phyloP scores from a whole-genome alignment of 2,797 vertebrate species.

The Acanthurus leucopareius region DNA sequence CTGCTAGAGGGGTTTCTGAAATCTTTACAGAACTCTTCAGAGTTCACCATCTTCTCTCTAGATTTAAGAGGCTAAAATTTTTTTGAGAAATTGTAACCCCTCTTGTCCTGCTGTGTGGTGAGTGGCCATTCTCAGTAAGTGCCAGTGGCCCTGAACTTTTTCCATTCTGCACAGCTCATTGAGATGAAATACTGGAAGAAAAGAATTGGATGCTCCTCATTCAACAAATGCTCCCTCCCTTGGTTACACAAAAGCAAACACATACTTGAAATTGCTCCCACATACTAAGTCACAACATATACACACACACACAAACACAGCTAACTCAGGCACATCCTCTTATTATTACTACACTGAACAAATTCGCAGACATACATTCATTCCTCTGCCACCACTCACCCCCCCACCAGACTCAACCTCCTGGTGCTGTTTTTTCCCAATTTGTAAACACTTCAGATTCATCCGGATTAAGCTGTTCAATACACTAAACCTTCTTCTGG shows the following conservation, averaged over 20 bases:
- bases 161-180: slow-evolving; percentile 16
- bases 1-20: not conserved
- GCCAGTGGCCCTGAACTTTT: slow-evolving; percentile 39
- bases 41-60: slow-evolving; percentile 3
- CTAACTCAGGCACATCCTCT: slow-evolving; percentile 22
- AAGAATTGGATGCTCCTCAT: slow-evolving; percentile 39
- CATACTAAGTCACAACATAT: slow-evolving; percentile 9
- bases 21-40: slow-evolving; percentile 14
- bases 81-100: slow-evolving; percentile 34
- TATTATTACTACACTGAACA: not conserved
- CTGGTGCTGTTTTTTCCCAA: slow-evolving; percentile 40
- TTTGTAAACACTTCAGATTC: slow-evolving; percentile 60
- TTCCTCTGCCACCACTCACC: slow-evolving; percentile 4
- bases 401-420: slow-evolving; percentile 10
- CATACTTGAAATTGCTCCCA: slow-evolving; percentile 29
- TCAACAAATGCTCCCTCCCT: slow-evolving; percentile 38
- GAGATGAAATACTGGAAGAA: slow-evolving; percentile 28
- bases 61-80: slow-evolving; percentile 21
- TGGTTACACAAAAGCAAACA: slow-evolving; percentile 25
- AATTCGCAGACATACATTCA: slow-evolving; percentile 17
- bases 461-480: slow-evolving; percentile 62
- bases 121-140: slow-evolving; percentile 42
- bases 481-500: slow-evolving; percentile 35
- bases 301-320: slow-evolving; percentile 1
- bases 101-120: slow-evolving; percentile 26